Evolutionary conservation across 2,888 invertebrate genomes (phyloP), one percentile per base, ranked within the genome.

Genomic region (Blera fallax): DNA sequence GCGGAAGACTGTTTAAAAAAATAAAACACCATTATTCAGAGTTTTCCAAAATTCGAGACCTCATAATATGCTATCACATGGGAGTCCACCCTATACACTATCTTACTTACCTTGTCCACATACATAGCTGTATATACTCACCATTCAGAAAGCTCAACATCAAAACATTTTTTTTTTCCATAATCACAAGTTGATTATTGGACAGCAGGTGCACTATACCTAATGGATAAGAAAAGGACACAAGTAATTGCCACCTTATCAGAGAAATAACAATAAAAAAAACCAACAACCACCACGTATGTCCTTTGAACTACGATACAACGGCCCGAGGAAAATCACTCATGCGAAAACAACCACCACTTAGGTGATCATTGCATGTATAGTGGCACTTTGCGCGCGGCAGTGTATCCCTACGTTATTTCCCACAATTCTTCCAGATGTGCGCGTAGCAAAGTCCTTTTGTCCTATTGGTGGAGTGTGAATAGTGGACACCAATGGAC

Each of bases 331-430:
- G 18, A 56, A 79, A 79, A 64, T 14, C 78, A 72, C 43, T 64
- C 78, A 79, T 70, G 78, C 64, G 54, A 54, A 64, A 64, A 70
- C 64, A 72, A 70, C 70, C 45, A 79, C 78, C 45, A 79, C 64
- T 78, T 43, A 62, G 54, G 43, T 69, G 60, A 62, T 78, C 69
- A 60, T 54, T 62, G 76, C 69, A 69, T 78, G 62, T 70, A 69
- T 78, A 60, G 52, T 24, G 78, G 73, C 73, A 73, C 48, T 74
- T 74, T 74, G 11, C 16, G 18, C 40, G 10, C 29, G n/a, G 32
- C 52, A 14, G 29, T 24, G 6, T 56, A 14, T 18, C 18, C 10
- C 18, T 45, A 32, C 34, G 32, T 10, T 21, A 50, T 29, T 62
- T 50, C 50, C 50, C 34, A 60, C 48, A 73, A 37, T 21, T 8